Evolutionary conservation across 1,140 invertebrate species (phyloP).

Genomic region (Papilio polytes): DNA sequence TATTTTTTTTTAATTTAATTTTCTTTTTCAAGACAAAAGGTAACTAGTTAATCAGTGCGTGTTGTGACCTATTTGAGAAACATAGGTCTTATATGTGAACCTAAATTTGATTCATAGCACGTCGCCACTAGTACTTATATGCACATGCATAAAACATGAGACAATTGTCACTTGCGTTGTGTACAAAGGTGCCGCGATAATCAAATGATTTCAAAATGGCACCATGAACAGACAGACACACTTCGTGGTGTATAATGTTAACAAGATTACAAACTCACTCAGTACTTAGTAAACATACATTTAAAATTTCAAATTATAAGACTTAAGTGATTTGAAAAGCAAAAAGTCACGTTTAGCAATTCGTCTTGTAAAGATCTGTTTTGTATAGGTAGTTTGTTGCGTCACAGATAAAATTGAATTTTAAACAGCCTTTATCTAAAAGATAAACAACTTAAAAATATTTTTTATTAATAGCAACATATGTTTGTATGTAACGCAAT

Average conservation of each 20-base stretch:
- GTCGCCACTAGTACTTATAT: neutral
- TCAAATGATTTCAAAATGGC: conserved; percentile 18
- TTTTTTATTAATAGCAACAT: neutral
- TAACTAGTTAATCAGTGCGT: neutral
- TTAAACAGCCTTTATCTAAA: neutral
- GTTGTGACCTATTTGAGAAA: conserved; percentile 3
- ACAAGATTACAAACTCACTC: too few species aligned
- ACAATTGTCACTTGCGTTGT: neutral
- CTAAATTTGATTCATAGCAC: conserved; percentile 9
- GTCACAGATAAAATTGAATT: neutral
- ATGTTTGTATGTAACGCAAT: neutral
- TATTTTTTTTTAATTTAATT: neutral
- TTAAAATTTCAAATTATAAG: too few species aligned
- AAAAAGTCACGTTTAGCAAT: too few species aligned
- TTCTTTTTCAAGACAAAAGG: neutral
- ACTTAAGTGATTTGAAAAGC: too few species aligned
- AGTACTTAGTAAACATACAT: too few species aligned
- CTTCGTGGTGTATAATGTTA: neutral
- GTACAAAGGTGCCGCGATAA: conserved; percentile 7
- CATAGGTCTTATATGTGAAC: conserved; percentile 12
- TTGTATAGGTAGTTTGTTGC: neutral
- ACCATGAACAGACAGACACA: neutral
- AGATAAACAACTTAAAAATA: neutral
- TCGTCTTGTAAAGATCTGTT: too few species aligned
- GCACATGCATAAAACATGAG: conserved; percentile 13